These are phyloP conservation scores for Leucosticte australis DNA, from an alignment of 2,113 vertebrate genomes.

Conservation along the genomic window DNA sequence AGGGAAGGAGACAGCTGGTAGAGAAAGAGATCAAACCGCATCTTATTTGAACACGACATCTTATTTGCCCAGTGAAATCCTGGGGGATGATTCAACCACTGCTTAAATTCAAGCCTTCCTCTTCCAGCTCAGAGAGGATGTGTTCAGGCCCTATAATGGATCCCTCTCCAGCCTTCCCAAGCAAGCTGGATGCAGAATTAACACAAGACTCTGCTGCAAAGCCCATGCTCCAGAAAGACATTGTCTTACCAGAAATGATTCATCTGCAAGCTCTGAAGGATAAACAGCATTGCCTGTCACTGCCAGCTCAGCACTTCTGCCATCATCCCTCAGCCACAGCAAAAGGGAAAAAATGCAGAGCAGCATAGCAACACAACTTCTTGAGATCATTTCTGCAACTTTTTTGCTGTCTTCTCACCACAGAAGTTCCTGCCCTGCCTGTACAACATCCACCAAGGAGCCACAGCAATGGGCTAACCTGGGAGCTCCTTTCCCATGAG, in stretches of 20 bases:
- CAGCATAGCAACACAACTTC: neutral
- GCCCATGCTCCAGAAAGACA: neutral
- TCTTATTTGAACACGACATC: neutral
- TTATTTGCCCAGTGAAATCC: slow-evolving; percentile 9
- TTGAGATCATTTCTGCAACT: neutral
- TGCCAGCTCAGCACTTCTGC: neutral
- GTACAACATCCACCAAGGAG: neutral
- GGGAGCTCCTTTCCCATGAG: neutral
- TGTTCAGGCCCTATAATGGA: neutral
- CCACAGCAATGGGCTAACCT: neutral
- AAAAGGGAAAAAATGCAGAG: neutral
- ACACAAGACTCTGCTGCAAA: neutral
- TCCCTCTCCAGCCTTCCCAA: neutral
- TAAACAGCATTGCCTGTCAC: neutral
- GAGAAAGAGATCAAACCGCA: neutral
- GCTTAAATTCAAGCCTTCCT: neutral
- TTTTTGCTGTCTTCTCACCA: neutral
- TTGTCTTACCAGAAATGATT: neutral
- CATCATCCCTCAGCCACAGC: neutral
- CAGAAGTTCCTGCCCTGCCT: neutral
- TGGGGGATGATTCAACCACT: neutral
- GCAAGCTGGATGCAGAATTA: neutral
- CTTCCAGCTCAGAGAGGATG: neutral
- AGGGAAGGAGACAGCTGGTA: neutral
- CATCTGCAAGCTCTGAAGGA: neutral